Evolutionary conservation across 2,113 vertebrate genomes (phyloP).

Genomic region (crab-eating macaque (Macaca fascicularis)): T2T-MFA8v1.1 NC_088378.1:133111501-133112000

Average conservation of each 20-base stretch:
- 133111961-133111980: neutral
- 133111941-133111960: constrained; percentile 15
- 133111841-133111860: constrained; percentile 47
- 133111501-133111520: constrained; percentile 68
- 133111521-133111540: constrained; percentile 58
- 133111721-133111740: constrained; percentile 48
- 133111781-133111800: neutral
- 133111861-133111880: constrained; percentile 56
- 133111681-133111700: constrained; percentile 64
- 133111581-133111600: constrained; percentile 60
- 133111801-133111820: constrained; percentile 51
- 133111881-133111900: constrained; percentile 25
- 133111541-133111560: constrained; percentile 51
- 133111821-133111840: constrained; percentile 37
- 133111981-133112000: constrained; percentile 32
- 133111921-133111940: neutral
- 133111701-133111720: constrained; percentile 27
- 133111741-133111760: constrained; percentile 36
- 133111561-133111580: constrained; percentile 58
- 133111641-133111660: constrained; percentile 27
- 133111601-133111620: constrained; percentile 68
- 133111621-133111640: constrained; percentile 41
- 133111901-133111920: constrained; percentile 52
- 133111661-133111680: constrained; percentile 50
- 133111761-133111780: constrained; percentile 47